A percentile compares a stretch with the other conserved stretches of the same genome.
Conservation (phyloP, 2,113 vertebrate species). For the Plectropomus leopardus region DNA sequence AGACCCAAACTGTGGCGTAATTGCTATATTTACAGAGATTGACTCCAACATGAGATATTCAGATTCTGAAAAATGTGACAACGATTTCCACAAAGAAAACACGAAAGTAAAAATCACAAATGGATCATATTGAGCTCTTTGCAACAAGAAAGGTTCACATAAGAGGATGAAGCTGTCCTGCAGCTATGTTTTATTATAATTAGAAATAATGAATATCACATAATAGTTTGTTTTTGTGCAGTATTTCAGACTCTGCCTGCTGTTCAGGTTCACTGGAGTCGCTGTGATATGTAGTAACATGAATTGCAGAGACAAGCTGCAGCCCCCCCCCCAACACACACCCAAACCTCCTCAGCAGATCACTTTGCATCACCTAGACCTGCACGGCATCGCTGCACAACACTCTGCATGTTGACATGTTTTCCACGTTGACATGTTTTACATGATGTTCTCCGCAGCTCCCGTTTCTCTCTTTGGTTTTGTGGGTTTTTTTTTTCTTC, state of each 20-base stretch:
- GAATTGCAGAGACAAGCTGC: slow-evolving; percentile 21
- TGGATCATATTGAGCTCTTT: slow-evolving; percentile 6
- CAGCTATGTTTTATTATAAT: background rate
- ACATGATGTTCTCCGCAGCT: slow-evolving; percentile 54
- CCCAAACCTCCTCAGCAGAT: slow-evolving; percentile 32
- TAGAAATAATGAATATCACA: background rate
- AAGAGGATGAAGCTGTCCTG: background rate
- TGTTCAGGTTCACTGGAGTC: slow-evolving; percentile 17
- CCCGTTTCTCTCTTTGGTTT: background rate
- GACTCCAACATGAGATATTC: slow-evolving; percentile 24
- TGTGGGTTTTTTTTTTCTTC: background rate
- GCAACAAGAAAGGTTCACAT: background rate
- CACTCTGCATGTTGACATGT: slow-evolving; percentile 52
- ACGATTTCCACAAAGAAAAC: slow-evolving; percentile 4
- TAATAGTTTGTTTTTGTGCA: background rate
- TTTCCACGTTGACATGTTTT: slow-evolving; percentile 56
- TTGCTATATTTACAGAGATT: slow-evolving; percentile 36
- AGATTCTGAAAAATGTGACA: slow-evolving; percentile 4
- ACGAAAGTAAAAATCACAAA: slow-evolving; percentile 15
- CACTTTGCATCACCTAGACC: slow-evolving; percentile 47
- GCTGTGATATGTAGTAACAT: slow-evolving; percentile 19
- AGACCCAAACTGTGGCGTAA: slow-evolving; percentile 42
- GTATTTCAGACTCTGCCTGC: background rate
- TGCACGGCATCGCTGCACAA: slow-evolving; percentile 34
- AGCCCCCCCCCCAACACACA: background rate